These are phyloP conservation scores for Pogonomyrmex barbatus DNA, from an alignment of 1,140 invertebrate species.

Conservation along the genomic window DNA sequence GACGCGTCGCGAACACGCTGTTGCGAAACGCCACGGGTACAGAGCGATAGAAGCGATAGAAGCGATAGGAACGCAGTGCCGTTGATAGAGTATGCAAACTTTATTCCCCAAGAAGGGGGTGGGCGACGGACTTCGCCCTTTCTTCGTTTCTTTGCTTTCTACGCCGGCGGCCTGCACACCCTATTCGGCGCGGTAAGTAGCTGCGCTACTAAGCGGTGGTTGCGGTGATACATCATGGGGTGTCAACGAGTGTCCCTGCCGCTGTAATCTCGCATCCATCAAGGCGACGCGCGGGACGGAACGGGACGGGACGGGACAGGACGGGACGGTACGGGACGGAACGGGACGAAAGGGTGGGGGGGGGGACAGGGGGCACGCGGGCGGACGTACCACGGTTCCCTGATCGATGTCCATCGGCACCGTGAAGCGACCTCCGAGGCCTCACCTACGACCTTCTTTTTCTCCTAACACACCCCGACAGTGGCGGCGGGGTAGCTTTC, in stretches of 20 bases:
- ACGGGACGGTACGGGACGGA: neutral
- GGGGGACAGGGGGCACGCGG: constrained; percentile 26
- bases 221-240: constrained; percentile 78
- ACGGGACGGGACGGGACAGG: constrained; percentile 37
- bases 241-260: constrained; percentile 79
- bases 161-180: constrained; percentile 36
- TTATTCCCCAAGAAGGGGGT: neutral
- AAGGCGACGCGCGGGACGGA: constrained; percentile 65
- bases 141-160: constrained; percentile 35
- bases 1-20: neutral
- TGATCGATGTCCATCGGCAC: constrained; percentile 77
- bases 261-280: constrained; percentile 81
- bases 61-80: constrained; percentile 26
- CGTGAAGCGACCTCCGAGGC: constrained; percentile 61
- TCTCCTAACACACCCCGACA: constrained; percentile 7
- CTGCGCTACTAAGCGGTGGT: constrained; percentile 70
- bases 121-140: constrained; percentile 63
- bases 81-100: constrained; percentile 67
- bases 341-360: neutral
- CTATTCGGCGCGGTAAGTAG: constrained; percentile 71
- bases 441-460: constrained; percentile 69
- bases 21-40: neutral
- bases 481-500: neutral
- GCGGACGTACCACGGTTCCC: constrained; percentile 65
- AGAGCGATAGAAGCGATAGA: constrained; percentile 35